A percentile compares a stretch with the other conserved stretches of the same genome.
These are phyloP conservation scores for Hippolais icterina DNA, from an alignment of 2,113 vertebrate species.

Conservation along the genomic window DNA sequence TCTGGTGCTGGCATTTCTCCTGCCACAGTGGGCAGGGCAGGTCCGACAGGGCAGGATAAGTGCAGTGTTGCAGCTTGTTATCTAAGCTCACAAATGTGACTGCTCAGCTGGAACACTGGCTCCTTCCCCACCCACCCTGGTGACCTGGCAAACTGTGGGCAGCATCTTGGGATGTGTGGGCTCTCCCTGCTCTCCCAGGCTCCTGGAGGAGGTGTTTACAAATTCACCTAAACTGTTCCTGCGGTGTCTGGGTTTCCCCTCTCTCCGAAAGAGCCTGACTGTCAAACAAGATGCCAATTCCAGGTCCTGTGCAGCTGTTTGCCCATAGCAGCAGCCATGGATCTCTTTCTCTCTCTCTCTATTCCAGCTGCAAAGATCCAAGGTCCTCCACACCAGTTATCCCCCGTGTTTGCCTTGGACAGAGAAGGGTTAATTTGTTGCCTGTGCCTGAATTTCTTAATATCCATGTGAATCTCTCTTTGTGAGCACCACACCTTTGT, in stretches of 20 bases:
- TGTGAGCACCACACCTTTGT: not conserved
- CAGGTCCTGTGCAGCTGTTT: fast-evolving
- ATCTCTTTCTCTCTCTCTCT: not conserved
- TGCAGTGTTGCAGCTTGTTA: not conserved
- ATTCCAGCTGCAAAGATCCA: not conserved
- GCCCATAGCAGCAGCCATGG: not conserved
- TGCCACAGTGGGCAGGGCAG: not conserved
- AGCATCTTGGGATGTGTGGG: not conserved
- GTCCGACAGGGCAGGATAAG: not conserved
- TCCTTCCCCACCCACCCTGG: not conserved
- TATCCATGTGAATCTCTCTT: not conserved
- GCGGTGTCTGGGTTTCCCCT: not conserved
- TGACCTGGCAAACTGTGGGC: not conserved
- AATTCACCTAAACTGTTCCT: not conserved
- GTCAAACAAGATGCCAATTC: not conserved
- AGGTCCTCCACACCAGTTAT: fast-evolving
- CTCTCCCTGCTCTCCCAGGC: not conserved
- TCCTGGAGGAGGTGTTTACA: not conserved
- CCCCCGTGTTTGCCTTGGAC: not conserved
- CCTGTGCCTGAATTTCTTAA: not conserved
- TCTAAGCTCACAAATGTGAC: not conserved
- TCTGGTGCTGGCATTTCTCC: not conserved
- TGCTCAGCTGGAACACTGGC: not conserved
- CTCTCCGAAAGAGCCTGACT: not conserved
- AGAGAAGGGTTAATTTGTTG: not conserved